These are phyloP conservation scores for Glyptemys insculpta DNA, from an alignment of 2,797 vertebrate species.

Conservation along the genomic window DNA sequence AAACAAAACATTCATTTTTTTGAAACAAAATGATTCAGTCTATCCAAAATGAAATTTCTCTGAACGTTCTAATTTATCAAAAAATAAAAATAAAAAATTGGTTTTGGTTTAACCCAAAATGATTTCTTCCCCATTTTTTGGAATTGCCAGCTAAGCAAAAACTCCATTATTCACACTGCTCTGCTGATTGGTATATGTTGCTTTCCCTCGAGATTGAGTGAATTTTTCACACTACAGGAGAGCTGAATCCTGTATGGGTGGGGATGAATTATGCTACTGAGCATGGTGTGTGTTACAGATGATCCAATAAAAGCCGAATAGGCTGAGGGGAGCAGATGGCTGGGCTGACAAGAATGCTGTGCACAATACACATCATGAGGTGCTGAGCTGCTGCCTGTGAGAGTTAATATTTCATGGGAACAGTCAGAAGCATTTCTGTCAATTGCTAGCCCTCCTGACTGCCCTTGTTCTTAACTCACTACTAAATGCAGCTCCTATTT, in stretches of 20 bases:
- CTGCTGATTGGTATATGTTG: not conserved
- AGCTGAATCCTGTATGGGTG: constrained; percentile 32
- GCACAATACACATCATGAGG: not conserved
- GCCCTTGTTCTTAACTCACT: not conserved
- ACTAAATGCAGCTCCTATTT: not conserved
- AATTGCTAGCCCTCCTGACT: not conserved
- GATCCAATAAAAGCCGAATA: constrained; percentile 39
- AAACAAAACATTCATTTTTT: not conserved
- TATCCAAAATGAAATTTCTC: not conserved
- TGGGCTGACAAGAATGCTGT: not conserved
- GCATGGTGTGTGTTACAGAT: constrained; percentile 17
- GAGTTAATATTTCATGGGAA: not conserved
- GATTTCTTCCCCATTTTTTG: not conserved
- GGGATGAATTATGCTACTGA: not conserved
- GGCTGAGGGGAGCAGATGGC: constrained; percentile 21
- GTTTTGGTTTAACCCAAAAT: not conserved
- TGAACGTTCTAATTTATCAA: not conserved
- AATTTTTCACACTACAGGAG: not conserved
- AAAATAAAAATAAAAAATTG: too few species aligned
- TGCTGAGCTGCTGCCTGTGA: not conserved
- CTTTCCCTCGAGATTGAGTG: not conserved
- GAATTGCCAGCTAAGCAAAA: not conserved
- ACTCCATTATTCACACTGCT: not conserved
- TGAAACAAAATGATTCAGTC: not conserved
- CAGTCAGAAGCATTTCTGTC: not conserved